A percentile compares a stretch with the other conserved stretches of the same genome.
phyloP scores from a whole-genome alignment of 2,888 invertebrate genomes.

The Melinopterus prodromus region DNA sequence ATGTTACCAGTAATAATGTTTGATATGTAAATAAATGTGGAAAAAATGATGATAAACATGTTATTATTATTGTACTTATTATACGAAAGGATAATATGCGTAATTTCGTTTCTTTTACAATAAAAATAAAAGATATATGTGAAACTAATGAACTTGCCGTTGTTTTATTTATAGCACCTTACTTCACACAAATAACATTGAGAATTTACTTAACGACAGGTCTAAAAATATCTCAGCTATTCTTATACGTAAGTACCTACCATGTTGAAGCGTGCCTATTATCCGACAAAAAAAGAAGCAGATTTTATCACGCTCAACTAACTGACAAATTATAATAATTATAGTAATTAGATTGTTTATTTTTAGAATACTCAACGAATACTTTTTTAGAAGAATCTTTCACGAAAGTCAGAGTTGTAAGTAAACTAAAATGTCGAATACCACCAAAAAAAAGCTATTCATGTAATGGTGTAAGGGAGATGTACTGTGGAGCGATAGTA shows the following conservation, averaged over 20 bases:
- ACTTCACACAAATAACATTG: background rate
- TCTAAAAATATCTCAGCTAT: background rate
- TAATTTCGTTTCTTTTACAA: slow-evolving; percentile 35
- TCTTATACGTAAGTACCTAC: background rate
- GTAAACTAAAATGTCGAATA: too few species aligned
- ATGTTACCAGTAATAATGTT: slow-evolving; percentile 55
- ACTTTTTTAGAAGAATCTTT: too few species aligned
- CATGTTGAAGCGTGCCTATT: background rate
- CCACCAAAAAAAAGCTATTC: background rate
- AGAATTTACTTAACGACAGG: background rate
- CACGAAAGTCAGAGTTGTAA: too few species aligned
- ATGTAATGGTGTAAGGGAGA: background rate
- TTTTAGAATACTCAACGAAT: background rate
- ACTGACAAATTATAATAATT: background rate
- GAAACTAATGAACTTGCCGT: background rate
- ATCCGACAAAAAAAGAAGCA: background rate
- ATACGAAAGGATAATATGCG: slow-evolving; percentile 42
- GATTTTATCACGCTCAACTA: background rate
- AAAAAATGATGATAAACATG: slow-evolving; percentile 38
- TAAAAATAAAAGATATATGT: slow-evolving; percentile 4
- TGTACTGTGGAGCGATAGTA: background rate
- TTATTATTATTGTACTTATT: slow-evolving; percentile 8
- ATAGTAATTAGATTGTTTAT: background rate
- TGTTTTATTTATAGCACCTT: slow-evolving; percentile 39
- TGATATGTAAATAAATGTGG: slow-evolving; percentile 52